phyloP scores from a whole-genome alignment of 92 coral and sea anemone species.

The Actinernus sp. region DNA sequence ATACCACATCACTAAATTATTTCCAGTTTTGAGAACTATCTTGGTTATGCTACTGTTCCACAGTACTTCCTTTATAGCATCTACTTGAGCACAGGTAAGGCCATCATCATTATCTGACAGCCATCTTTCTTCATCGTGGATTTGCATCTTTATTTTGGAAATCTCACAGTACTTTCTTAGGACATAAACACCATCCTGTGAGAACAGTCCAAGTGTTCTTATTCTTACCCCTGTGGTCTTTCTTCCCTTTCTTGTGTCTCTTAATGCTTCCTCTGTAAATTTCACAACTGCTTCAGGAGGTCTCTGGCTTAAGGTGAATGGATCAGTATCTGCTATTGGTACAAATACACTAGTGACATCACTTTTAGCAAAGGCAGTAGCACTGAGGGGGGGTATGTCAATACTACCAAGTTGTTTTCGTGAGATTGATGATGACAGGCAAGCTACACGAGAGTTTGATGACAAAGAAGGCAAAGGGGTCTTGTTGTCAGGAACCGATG shows the following conservation, averaged over 20 bases:
- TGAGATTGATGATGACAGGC: neutral
- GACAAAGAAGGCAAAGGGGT: no score
- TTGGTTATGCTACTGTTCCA: constrained; percentile 3
- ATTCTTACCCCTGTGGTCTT: constrained; percentile 19
- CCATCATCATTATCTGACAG: constrained; percentile 4
- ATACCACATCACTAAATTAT: constrained; percentile 38
- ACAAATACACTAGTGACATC: neutral
- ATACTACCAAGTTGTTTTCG: neutral
- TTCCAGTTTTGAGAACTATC: constrained; percentile 37
- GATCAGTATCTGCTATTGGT: neutral
- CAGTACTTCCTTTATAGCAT: constrained; percentile 16
- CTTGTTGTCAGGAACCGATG: no score
- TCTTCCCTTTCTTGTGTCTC: neutral
- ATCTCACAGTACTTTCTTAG: constrained; percentile 30
- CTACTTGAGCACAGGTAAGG: constrained; percentile 1
- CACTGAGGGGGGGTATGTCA: neutral
- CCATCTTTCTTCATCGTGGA: constrained; percentile 35
- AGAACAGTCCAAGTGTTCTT: constrained; percentile 23
- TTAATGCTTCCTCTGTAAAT: neutral
- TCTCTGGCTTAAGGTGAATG: neutral
- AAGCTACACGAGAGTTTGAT: neutral
- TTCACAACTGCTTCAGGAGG: constrained; percentile 5
- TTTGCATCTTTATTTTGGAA: neutral
- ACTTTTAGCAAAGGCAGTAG: neutral
- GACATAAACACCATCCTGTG: constrained; percentile 13